Evolutionary conservation across 2,113 vertebrate species (phyloP).

Genomic region (Pelobates fuscus): DNA sequence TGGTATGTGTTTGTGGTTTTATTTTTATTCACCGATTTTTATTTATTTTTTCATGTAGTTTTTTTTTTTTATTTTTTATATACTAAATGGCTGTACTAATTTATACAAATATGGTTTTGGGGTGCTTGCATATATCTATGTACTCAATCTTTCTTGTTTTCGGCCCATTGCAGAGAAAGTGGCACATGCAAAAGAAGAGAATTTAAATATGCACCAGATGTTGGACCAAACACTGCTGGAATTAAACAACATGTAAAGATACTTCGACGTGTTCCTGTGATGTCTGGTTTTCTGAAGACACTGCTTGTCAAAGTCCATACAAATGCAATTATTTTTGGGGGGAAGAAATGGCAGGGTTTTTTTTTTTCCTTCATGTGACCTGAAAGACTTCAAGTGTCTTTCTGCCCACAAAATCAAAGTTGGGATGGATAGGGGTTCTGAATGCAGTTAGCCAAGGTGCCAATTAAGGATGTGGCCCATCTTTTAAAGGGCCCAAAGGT

Average conservation of each 20-base stretch:
- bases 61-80: no score
- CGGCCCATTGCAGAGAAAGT: conserved; percentile 97
- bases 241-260: conserved; percentile 98
- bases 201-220: conserved; percentile 98
- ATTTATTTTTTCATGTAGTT: no score
- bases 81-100: no score
- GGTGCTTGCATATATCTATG: no score
- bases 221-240: conserved; percentile 99
- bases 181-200: conserved; percentile 98
- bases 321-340: conserved; percentile 46
- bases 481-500: conserved; percentile 2
- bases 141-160: conserved; percentile 16
- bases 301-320: conserved; percentile 75
- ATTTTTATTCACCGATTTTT: no score
- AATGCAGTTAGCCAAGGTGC: conserved; percentile 44
- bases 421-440: conserved; percentile 19
- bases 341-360: conserved; percentile 30
- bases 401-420: conserved; percentile 6
- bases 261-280: conserved; percentile 67
- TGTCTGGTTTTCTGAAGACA: conserved; percentile 72
- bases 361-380: background rate
- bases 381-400: conserved; percentile 13
- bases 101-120: no score
- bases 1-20: no score
- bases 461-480: conserved; percentile 16